Percentiles rank a stretch among this genome's conserved stretches.
Evolutionary conservation across 2,113 vertebrate species (phyloP).

Genomic region (Alosa alosa): DNA sequence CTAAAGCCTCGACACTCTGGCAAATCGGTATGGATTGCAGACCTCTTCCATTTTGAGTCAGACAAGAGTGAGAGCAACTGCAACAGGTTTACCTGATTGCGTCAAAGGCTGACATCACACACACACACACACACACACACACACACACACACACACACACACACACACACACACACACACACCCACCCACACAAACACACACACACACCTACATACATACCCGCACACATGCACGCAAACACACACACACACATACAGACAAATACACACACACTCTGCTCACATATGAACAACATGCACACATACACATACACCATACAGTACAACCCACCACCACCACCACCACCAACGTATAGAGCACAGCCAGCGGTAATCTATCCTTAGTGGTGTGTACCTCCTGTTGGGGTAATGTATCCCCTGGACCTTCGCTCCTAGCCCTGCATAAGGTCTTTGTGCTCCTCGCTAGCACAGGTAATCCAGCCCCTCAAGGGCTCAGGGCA

Average conservation of each 20-base stretch:
- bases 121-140: conserved; percentile 1
- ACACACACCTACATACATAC: background rate
- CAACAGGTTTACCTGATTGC: background rate
- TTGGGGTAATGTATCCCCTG: conserved; percentile 44
- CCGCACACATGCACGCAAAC: background rate
- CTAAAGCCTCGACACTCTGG: background rate
- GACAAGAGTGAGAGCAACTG: background rate
- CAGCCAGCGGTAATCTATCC: conserved; percentile 41
- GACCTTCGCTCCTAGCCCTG: conserved; percentile 36
- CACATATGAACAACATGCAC: background rate
- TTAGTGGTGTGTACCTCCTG: conserved; percentile 39
- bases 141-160: conserved; percentile 32
- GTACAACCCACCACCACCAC: conserved; percentile 6
- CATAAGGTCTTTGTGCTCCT: conserved; percentile 34
- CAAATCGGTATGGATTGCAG: background rate
- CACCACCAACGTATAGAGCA: background rate
- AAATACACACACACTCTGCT: background rate
- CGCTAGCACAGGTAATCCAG: conserved; percentile 40
- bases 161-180: conserved; percentile 15
- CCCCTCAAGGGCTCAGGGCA: conserved; percentile 21
- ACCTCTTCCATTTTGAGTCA: background rate
- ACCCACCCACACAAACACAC: background rate
- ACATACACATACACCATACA: background rate
- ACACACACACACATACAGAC: conserved; percentile 19
- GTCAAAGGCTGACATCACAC: conserved; percentile 20